Conservation (phyloP, 2,797 vertebrate species). For the Lacerta bilineata region DNA sequence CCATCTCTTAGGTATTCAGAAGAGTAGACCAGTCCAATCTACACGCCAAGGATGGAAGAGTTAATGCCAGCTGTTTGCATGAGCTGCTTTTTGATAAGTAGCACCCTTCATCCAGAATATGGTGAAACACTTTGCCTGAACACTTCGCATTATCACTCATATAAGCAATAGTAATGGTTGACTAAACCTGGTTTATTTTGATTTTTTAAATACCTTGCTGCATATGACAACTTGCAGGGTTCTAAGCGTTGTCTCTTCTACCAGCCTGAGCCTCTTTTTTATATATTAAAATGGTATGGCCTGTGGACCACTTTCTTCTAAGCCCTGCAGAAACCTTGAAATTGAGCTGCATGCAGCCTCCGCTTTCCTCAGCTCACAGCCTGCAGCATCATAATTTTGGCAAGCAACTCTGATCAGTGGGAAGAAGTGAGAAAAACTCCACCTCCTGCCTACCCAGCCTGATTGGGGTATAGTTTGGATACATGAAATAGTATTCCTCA, state of each 20-base stretch:
- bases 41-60: conserved; percentile 19
- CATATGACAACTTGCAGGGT: background rate
- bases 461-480: background rate
- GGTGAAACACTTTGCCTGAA: conserved; percentile 28
- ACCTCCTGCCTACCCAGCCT: background rate
- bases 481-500: background rate
- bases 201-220: background rate
- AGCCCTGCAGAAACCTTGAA: background rate
- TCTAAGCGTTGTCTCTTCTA: background rate
- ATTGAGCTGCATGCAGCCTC: background rate
- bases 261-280: background rate
- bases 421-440: background rate
- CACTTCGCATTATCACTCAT: conserved; percentile 18
- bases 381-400: background rate
- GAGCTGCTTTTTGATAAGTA: conserved; percentile 30
- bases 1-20: background rate
- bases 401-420: background rate
- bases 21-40: conserved; percentile 12
- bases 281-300: background rate
- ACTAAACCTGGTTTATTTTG: conserved; percentile 15
- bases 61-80: background rate
- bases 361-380: background rate
- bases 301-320: too few relatives aligned
- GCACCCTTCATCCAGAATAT: background rate
- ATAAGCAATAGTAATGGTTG: conserved; percentile 13